Conservation (phyloP, 2,888 invertebrate species). For the Hecatera dysodea region DNA sequence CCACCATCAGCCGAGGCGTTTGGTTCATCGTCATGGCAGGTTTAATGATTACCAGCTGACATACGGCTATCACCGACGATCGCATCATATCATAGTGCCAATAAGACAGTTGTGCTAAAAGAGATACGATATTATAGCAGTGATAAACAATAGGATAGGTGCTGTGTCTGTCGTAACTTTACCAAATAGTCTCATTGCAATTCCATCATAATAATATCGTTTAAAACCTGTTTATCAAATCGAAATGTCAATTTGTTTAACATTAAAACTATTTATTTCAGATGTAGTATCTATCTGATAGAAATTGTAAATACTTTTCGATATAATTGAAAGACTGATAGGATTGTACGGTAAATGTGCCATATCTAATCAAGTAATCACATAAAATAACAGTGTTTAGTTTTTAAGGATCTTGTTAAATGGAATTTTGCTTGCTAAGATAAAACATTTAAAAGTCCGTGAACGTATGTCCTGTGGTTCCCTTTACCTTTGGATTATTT, state of each 20-base stretch:
- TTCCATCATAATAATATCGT: conserved; percentile 41
- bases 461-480: background rate
- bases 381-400: conserved; percentile 59
- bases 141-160: conserved; percentile 63
- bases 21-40: conserved; percentile 73
- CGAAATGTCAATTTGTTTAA: conserved; percentile 57
- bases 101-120: conserved; percentile 75
- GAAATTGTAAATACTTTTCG: conserved; percentile 75
- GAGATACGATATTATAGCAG: conserved; percentile 67
- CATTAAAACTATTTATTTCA: conserved; percentile 42
- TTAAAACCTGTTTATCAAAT: conserved; percentile 59
- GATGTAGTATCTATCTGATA: conserved; percentile 56
- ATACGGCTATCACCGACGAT: conserved; percentile 52
- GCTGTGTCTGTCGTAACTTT: conserved; percentile 47
- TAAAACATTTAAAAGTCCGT: background rate
- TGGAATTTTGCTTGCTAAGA: background rate
- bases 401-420: conserved; percentile 43
- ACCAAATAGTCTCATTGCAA: conserved; percentile 35
- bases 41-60: conserved; percentile 82
- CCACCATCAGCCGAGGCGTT: conserved; percentile 68
- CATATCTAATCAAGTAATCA: conserved; percentile 79
- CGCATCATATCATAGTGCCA: conserved; percentile 80
- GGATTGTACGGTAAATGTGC: conserved; percentile 86
- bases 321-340: conserved; percentile 87
- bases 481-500: no score